Conservation (phyloP, 2,113 vertebrate genomes). For the Ardeotis arabs region DNA sequence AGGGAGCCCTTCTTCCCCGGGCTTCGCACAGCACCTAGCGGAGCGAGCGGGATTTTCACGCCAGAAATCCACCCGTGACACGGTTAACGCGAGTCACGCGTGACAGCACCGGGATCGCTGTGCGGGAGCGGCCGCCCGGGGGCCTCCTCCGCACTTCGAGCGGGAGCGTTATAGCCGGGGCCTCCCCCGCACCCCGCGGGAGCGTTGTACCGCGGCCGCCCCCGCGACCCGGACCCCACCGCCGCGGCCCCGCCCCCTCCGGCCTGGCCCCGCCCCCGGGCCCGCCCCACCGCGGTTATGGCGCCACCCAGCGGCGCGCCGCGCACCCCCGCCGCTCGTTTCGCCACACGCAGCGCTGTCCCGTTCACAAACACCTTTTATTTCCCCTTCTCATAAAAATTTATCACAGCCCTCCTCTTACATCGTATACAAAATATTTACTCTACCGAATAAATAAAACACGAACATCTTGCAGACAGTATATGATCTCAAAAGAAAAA, state of each 20-base stretch:
- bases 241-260: background rate
- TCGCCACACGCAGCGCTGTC: background rate
- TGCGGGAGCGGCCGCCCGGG: too few species aligned
- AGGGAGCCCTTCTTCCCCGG: background rate
- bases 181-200: too few species aligned
- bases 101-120: background rate
- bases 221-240: too few species aligned
- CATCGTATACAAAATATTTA: slow-evolving; percentile 75
- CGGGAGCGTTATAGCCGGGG: too few species aligned
- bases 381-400: slow-evolving; percentile 63
- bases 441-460: slow-evolving; percentile 77
- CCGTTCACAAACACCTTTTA: slow-evolving; percentile 26
- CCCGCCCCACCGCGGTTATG: background rate
- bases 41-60: background rate
- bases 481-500: background rate
- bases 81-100: rapidly evolving
- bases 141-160: too few species aligned
- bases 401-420: slow-evolving; percentile 66
- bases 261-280: background rate
- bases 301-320: background rate
- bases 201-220: too few species aligned
- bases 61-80: background rate
- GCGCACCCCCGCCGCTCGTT: background rate
- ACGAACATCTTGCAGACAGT: slow-evolving; percentile 15
- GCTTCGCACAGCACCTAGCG: background rate